phyloP scores from a whole-genome alignment of 2,113 vertebrate species.

The Coryphaenoides rupestris region DNA sequence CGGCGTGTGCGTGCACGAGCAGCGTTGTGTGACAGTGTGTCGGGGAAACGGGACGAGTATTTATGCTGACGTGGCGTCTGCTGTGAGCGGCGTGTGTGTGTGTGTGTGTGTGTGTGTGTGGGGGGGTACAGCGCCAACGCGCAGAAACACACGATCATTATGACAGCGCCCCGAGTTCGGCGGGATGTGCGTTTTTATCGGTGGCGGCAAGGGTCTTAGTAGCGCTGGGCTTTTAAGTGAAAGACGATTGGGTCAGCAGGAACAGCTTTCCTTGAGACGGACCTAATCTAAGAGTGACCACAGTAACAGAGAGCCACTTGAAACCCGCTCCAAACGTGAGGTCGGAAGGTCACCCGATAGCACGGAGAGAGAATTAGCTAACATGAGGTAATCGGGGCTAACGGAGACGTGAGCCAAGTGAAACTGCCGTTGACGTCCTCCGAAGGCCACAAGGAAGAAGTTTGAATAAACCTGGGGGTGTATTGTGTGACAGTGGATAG shows the following conservation, averaged over 20 bases:
- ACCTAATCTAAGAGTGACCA: neutral
- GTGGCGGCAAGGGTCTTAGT: neutral
- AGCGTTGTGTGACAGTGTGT: neutral
- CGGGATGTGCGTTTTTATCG: neutral
- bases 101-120: no score
- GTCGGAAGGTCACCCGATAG: no score
- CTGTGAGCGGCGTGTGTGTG: no score
- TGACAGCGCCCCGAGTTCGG: neutral
- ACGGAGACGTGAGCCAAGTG: no score
- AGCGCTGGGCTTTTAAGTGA: neutral
- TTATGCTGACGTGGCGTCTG: neutral
- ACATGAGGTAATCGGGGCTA: no score
- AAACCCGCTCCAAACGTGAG: neutral
- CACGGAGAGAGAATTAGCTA: no score
- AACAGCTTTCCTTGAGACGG: neutral
- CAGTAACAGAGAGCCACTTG: neutral
- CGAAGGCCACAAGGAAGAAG: no score
- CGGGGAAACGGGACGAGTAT: neutral
- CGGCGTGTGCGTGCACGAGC: neutral
- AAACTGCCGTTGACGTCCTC: no score
- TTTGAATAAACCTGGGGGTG: no score
- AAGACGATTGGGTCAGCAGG: neutral
- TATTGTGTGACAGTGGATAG: no score
- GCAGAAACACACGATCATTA: neutral
- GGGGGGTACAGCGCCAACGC: neutral